These are phyloP conservation scores for Cottus gobio DNA, from an alignment of 2,113 vertebrate species.

Conservation along the genomic window DNA sequence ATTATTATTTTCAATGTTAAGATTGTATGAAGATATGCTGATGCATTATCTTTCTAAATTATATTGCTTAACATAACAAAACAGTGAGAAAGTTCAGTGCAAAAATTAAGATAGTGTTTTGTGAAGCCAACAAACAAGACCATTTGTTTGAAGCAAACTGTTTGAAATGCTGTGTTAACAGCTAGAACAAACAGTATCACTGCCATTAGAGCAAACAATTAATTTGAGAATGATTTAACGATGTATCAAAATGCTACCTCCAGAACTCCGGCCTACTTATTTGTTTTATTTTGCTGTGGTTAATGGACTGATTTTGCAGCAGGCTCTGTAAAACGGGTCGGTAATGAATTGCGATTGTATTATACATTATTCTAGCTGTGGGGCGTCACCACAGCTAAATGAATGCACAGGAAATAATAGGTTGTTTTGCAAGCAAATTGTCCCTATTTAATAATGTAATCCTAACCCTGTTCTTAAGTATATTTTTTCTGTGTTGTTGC, in stretches of 20 bases:
- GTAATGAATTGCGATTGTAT: constrained; percentile 42
- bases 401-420: constrained; percentile 14
- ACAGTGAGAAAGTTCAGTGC: neutral
- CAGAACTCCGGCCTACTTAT: constrained; percentile 1
- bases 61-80: neutral
- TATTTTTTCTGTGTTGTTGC: neutral
- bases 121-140: neutral
- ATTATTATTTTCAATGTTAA: neutral
- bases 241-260: constrained; percentile 4
- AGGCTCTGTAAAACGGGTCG: neutral
- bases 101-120: neutral
- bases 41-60: neutral
- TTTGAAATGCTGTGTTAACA: constrained; percentile 1
- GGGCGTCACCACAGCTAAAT: constrained; percentile 8
- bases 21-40: neutral
- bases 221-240: constrained; percentile 21
- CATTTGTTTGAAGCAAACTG: neutral
- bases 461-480: neutral
- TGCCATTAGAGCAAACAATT: constrained; percentile 18
- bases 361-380: constrained; percentile 29
- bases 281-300: constrained; percentile 21
- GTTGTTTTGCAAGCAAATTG: constrained; percentile 2
- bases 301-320: constrained; percentile 33
- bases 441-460: constrained; percentile 43
- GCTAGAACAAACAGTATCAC: neutral